Percentiles rank a stretch among this genome's conserved stretches.
These are phyloP conservation scores for Anaspis maculata DNA, from an alignment of 2,888 invertebrate genomes.

Conservation along the genomic window DNA sequence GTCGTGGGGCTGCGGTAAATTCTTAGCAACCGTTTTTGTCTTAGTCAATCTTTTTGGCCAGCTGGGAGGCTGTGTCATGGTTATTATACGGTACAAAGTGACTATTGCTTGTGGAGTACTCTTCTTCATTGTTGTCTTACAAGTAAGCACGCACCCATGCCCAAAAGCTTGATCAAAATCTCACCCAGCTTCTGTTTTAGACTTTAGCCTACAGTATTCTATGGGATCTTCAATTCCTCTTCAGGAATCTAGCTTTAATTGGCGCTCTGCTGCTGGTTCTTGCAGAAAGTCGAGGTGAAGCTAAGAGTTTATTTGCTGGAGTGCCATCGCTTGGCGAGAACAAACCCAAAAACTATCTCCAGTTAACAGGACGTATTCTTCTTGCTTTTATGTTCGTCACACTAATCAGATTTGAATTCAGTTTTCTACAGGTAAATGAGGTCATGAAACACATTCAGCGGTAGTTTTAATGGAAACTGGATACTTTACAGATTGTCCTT, in stretches of 20 bases:
- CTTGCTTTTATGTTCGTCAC: slow-evolving; percentile 99
- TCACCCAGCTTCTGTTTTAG: slow-evolving; percentile 49
- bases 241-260: slow-evolving; percentile 92
- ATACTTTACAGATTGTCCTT: slow-evolving; percentile 65
- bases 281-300: slow-evolving; percentile 93
- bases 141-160: too few relatives aligned
- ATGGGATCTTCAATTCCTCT: slow-evolving; percentile 95
- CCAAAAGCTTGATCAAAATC: too few relatives aligned
- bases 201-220: slow-evolving; percentile 94
- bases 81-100: slow-evolving; percentile 85
- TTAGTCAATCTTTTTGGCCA: slow-evolving; percentile 93
- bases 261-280: slow-evolving; percentile 93
- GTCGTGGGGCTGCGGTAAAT: slow-evolving; percentile 93
- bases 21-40: slow-evolving; percentile 92
- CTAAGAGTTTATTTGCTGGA: slow-evolving; percentile 92
- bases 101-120: slow-evolving; percentile 85
- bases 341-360: slow-evolving; percentile 93
- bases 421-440: slow-evolving; percentile 67
- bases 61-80: slow-evolving; percentile 93
- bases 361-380: slow-evolving; percentile 89
- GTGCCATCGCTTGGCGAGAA: slow-evolving; percentile 88
- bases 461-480: neutral
- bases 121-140: slow-evolving; percentile 92
- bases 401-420: slow-evolving; percentile 85
- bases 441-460: neutral